A percentile compares a stretch with the other conserved stretches of the same genome.
Evolutionary conservation across 2,797 vertebrate species (phyloP).

Genomic region (Dipus sagitta): DNA sequence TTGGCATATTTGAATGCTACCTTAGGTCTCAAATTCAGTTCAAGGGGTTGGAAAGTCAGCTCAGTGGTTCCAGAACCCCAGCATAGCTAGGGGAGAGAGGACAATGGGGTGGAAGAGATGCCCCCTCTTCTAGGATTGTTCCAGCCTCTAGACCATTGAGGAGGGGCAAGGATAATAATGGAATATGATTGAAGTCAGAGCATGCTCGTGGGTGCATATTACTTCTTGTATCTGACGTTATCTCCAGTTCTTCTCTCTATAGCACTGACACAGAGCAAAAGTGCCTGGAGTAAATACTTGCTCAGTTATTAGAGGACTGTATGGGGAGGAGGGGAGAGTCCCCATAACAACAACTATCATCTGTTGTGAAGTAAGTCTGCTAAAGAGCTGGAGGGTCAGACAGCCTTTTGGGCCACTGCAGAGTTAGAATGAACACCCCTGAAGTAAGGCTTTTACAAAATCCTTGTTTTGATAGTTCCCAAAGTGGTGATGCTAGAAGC

Average conservation of each 20-base stretch:
- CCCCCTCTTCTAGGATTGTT: too few relatives aligned
- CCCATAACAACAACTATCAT: not conserved
- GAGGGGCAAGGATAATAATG: not conserved
- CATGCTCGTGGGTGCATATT: not conserved
- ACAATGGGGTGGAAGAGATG: too few relatives aligned
- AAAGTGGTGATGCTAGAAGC: slow-evolving; percentile 17
- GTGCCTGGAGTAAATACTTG: not conserved
- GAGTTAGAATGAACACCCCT: not conserved
- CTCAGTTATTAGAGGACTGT: not conserved
- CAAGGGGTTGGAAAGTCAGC: not conserved
- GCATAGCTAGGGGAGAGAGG: too few relatives aligned
- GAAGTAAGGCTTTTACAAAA: not conserved
- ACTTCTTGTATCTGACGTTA: not conserved
- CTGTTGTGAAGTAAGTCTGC: not conserved
- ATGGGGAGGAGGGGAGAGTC: not conserved
- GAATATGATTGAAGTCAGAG: not conserved
- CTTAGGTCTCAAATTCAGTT: slow-evolving; percentile 32
- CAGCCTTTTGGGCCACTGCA: not conserved
- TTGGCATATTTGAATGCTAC: not conserved
- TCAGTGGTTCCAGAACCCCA: not conserved
- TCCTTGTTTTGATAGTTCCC: not conserved
- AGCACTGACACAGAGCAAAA: not conserved
- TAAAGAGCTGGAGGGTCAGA: not conserved
- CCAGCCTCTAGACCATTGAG: not conserved
- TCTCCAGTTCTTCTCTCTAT: not conserved